Evolutionary conservation across 2,797 vertebrate genomes (phyloP).

Genomic region (Argya squamiceps): DNA sequence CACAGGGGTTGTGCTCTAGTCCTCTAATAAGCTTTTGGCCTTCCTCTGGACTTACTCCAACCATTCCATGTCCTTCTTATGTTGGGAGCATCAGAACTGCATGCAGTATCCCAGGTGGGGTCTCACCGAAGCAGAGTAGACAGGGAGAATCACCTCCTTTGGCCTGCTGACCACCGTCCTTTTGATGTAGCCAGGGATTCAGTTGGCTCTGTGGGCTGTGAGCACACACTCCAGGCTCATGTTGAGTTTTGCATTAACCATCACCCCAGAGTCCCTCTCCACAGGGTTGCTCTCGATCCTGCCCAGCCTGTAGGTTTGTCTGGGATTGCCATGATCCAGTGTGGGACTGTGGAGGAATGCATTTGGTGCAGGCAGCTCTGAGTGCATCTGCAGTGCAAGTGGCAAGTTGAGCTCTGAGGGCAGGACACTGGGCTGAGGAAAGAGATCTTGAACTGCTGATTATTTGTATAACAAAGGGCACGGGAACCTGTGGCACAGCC

Average conservation of each 20-base stretch:
- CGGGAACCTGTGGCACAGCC: rapidly evolving
- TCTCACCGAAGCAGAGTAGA: not conserved
- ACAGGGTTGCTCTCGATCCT: not conserved
- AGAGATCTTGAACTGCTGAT: not conserved
- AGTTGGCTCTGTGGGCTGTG: not conserved
- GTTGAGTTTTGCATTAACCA: not conserved
- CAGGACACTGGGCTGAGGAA: rapidly evolving
- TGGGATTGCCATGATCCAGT: not conserved
- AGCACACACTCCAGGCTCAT: rapidly evolving
- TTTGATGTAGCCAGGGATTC: not conserved
- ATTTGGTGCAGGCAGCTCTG: not conserved
- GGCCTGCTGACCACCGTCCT: not conserved
- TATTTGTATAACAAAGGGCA: not conserved
- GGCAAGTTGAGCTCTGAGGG: not conserved
- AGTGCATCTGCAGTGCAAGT: not conserved
- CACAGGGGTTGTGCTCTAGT: not conserved
- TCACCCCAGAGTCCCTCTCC: rapidly evolving
- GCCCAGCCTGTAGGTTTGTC: not conserved
- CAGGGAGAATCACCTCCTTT: not conserved
- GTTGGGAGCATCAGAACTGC: not conserved
- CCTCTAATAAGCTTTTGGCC: not conserved
- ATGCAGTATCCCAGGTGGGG: rapidly evolving
- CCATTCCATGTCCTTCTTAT: not conserved
- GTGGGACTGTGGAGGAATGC: not conserved
- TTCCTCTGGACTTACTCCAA: not conserved